Conservation (phyloP, 1,140 invertebrate genomes). For the Homalodisca vitripennis region DNA sequence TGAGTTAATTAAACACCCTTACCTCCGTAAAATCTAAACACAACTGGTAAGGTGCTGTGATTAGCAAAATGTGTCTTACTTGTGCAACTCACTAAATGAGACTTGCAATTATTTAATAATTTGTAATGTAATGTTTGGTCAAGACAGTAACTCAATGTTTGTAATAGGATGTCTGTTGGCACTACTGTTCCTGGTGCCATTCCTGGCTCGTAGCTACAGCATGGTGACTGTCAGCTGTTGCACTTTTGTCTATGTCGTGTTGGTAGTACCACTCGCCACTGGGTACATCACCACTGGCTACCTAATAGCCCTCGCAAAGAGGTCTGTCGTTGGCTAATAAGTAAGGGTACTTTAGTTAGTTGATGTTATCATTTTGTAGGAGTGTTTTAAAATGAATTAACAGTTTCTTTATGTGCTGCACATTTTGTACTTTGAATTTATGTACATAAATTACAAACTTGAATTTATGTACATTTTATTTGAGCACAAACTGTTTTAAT, state of each 20-base stretch:
- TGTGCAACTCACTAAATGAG: neutral
- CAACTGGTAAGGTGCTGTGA: neutral
- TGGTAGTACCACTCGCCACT: slow-evolving; percentile 41
- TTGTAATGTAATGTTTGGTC: neutral
- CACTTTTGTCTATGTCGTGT: slow-evolving; percentile 35
- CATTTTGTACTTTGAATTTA: too few species aligned
- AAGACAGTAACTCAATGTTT: neutral
- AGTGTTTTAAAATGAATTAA: too few species aligned
- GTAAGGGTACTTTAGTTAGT: too few species aligned
- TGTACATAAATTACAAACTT: too few species aligned
- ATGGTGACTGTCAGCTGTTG: slow-evolving; percentile 32
- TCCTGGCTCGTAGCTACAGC: slow-evolving; percentile 35
- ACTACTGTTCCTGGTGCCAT: slow-evolving; percentile 41
- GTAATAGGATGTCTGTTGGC: slow-evolving; percentile 40
- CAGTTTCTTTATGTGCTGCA: too few species aligned
- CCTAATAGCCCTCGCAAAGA: slow-evolving; percentile 30
- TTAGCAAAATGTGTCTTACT: neutral
- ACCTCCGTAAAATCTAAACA: neutral
- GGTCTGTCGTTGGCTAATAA: slow-evolving; percentile 14
- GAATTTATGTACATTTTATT: too few species aligned
- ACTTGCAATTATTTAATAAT: neutral
- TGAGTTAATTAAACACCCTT: neutral
- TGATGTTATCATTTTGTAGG: too few species aligned
- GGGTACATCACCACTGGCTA: slow-evolving; percentile 36
- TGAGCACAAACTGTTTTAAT: too few species aligned